Evolutionary conservation across 2,797 vertebrate species (phyloP).

Genomic region (Eupleurogrammus muticus): DNA sequence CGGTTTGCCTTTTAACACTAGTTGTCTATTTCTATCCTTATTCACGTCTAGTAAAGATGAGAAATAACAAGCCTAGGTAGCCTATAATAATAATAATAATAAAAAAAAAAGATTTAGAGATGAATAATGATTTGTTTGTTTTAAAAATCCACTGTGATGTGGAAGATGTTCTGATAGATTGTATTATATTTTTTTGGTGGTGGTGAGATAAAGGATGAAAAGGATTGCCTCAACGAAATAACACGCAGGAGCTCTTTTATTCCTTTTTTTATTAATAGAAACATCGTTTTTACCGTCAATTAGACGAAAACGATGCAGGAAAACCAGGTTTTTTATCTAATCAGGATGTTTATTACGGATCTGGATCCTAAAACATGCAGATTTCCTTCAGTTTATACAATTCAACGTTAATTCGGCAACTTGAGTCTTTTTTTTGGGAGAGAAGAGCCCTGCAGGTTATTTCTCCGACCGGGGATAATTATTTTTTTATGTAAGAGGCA

Average conservation of each 20-base stretch:
- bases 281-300: neutral
- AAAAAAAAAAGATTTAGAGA: slow-evolving; percentile 84
- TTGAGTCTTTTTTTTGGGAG: neutral
- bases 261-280: slow-evolving; percentile 27
- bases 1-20: slow-evolving; percentile 98
- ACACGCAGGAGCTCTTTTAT: slow-evolving; percentile 62
- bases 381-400: slow-evolving; percentile 2
- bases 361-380: neutral
- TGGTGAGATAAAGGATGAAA: slow-evolving; percentile 31
- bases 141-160: slow-evolving; percentile 90
- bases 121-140: slow-evolving; percentile 75
- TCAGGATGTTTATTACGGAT: slow-evolving; percentile 16
- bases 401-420: slow-evolving; percentile 1
- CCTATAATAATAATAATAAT: too few species aligned
- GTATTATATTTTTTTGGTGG: slow-evolving; percentile 57
- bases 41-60: slow-evolving; percentile 95
- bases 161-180: slow-evolving; percentile 80
- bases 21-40: slow-evolving; percentile 94
- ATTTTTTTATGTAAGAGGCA: slow-evolving; percentile 84
- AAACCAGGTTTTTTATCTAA: neutral
- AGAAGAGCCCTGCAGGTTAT: slow-evolving; percentile 66
- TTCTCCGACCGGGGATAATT: slow-evolving; percentile 79
- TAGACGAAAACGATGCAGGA: neutral
- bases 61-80: slow-evolving; percentile 93
- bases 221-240: slow-evolving; percentile 73